Evolutionary conservation across 2,797 vertebrate genomes (phyloP).

Genomic region (Arnoldichthys spilopterus): DNA sequence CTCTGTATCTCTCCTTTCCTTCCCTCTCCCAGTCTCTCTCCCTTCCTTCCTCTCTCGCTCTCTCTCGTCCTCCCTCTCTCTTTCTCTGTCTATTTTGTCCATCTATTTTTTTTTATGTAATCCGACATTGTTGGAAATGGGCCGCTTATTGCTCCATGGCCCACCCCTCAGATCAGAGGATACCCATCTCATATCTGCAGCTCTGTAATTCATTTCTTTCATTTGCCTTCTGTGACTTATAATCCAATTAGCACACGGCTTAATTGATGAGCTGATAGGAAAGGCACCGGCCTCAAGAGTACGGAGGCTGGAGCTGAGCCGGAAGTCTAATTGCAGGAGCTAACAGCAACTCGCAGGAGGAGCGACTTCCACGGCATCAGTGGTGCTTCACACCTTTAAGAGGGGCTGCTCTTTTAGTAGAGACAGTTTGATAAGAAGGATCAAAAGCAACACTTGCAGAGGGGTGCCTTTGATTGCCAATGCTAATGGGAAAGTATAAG

Average conservation of each 20-base stretch:
- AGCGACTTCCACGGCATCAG: not conserved
- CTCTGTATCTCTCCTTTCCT: not conserved
- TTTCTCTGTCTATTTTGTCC: not conserved
- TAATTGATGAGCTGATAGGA: constrained; percentile 48
- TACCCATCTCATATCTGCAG: constrained; percentile 40
- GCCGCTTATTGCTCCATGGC: constrained; percentile 29
- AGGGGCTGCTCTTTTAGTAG: constrained; percentile 14
- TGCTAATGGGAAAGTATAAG: constrained; percentile 35
- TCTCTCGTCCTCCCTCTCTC: not conserved
- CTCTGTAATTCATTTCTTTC: constrained; percentile 52
- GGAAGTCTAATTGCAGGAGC: not conserved
- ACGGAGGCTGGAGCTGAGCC: constrained; percentile 10
- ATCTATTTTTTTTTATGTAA: constrained; percentile 39
- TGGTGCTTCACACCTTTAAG: constrained; percentile 38
- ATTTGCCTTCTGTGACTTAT: constrained; percentile 53
- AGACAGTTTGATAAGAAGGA: constrained; percentile 54
- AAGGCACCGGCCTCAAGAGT: constrained; percentile 26
- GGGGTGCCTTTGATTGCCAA: constrained; percentile 48
- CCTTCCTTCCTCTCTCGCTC: constrained; percentile 13
- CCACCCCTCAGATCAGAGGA: constrained; percentile 39
- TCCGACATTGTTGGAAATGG: constrained; percentile 33
- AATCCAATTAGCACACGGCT: constrained; percentile 55
- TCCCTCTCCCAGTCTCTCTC: no score
- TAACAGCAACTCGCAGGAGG: not conserved
- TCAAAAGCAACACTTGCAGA: constrained; percentile 39